Evolutionary conservation across 2,113 vertebrate genomes (phyloP).

Genomic region (Chloropsis cyanopogon): DNA sequence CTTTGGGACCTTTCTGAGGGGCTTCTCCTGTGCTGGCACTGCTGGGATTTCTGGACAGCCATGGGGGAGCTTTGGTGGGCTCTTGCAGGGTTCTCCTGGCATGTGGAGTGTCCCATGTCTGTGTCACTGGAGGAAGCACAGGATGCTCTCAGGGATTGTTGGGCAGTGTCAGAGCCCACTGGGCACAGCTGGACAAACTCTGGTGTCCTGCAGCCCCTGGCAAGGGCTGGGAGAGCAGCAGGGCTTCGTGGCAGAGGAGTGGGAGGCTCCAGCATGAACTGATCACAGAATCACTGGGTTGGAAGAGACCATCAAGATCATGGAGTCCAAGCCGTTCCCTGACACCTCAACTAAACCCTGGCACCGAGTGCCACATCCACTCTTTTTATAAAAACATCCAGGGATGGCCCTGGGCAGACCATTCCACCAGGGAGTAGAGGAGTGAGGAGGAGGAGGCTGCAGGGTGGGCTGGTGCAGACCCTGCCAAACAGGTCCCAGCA

Average conservation of each 20-base stretch:
- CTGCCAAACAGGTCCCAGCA: background rate
- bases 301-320: too few species aligned
- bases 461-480: background rate
- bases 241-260: rapidly evolving
- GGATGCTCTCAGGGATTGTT: background rate
- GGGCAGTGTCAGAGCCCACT: background rate
- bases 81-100: background rate
- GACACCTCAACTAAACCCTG: too few species aligned
- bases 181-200: background rate
- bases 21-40: background rate
- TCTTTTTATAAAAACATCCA: too few species aligned
- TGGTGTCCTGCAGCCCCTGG: background rate
- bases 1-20: background rate
- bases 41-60: background rate
- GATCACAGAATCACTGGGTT: too few species aligned
- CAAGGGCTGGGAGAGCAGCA: background rate
- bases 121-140: background rate
- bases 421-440: background rate
- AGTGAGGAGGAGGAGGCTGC: background rate
- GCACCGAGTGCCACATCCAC: too few species aligned
- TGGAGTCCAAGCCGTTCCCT: too few species aligned
- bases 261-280: too few species aligned
- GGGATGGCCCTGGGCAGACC: too few species aligned
- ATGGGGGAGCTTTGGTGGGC: background rate
- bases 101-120: background rate